Evolutionary conservation across 2,888 invertebrate species (phyloP).

Genomic region (Anthophora plumipes): DNA sequence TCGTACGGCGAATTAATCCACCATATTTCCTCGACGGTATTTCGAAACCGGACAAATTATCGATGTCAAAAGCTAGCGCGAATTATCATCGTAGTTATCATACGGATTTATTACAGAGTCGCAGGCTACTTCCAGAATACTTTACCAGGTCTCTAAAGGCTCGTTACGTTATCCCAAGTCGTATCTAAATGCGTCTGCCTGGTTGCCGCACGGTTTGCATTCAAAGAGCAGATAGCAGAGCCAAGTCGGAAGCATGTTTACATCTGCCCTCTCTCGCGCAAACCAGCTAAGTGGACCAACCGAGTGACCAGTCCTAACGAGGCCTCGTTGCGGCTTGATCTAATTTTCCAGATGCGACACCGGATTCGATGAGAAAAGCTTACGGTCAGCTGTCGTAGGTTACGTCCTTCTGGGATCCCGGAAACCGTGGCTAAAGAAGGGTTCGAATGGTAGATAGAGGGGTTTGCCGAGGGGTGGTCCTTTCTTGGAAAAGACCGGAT

Average conservation of each 20-base stretch:
- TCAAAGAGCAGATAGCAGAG: conserved; percentile 27
- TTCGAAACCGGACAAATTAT: conserved; percentile 4
- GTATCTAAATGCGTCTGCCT: conserved; percentile 32
- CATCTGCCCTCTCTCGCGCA: conserved; percentile 24
- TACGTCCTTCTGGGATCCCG: no score
- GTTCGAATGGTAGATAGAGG: not conserved
- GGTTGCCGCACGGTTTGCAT: conserved; percentile 35
- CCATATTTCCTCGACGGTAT: not conserved
- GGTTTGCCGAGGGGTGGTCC: not conserved
- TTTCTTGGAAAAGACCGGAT: conserved; percentile 44
- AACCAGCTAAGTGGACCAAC: conserved; percentile 39
- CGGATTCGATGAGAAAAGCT: conserved; percentile 37
- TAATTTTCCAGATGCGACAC: conserved; percentile 49
- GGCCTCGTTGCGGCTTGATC: conserved; percentile 55
- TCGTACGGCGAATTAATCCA: conserved; percentile 13
- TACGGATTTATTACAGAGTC: conserved; percentile 13
- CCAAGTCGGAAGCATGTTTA: conserved; percentile 46
- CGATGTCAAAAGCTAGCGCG: not conserved
- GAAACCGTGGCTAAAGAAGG: not conserved
- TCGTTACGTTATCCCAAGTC: conserved; percentile 39
- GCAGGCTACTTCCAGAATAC: not conserved
- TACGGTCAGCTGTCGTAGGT: conserved; percentile 13
- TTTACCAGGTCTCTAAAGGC: conserved; percentile 15
- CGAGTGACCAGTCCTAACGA: conserved; percentile 61
- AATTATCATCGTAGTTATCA: not conserved